phyloP scores from a whole-genome alignment of 2,888 invertebrate genomes.

The Leucophenga maculata region DNA sequence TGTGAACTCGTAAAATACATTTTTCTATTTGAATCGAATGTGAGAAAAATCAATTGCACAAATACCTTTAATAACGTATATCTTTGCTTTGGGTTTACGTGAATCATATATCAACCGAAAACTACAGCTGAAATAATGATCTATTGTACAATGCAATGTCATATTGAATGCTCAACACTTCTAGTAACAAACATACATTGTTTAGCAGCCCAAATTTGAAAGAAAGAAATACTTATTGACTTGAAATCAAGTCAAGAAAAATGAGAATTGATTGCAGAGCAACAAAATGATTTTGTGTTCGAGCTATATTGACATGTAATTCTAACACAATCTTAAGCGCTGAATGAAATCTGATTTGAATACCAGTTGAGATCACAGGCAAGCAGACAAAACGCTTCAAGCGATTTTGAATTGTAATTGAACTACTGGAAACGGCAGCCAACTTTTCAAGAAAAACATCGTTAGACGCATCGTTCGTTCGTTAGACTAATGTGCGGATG shows the following conservation, averaged over 20 bases:
- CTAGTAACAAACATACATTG: conserved; percentile 1
- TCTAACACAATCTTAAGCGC: neutral
- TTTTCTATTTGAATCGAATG: no score
- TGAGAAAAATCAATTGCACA: neutral
- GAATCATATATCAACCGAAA: conserved; percentile 56
- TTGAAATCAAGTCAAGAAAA: conserved; percentile 27
- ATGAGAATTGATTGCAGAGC: conserved; percentile 25
- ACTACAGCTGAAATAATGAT: conserved; percentile 64
- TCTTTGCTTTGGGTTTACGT: neutral
- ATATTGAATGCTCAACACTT: conserved; percentile 34
- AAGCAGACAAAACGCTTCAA: conserved; percentile 54
- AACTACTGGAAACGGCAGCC: conserved; percentile 64
- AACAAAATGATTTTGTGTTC: conserved; percentile 12
- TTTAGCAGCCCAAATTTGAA: conserved; percentile 27
- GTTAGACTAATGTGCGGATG: conserved; percentile 24
- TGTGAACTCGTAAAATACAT: no score
- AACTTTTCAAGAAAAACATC: conserved; percentile 63
- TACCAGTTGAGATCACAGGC: conserved; percentile 32
- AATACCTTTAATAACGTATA: neutral
- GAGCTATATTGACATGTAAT: conserved; percentile 1
- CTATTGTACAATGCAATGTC: conserved; percentile 64
- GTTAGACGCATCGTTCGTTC: conserved; percentile 44
- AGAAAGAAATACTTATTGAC: conserved; percentile 27
- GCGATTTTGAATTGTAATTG: conserved; percentile 61
- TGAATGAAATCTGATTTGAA: conserved; percentile 20